phyloP scores from a whole-genome alignment of 2,797 vertebrate species.

The Moxostoma hubbsi region DNA sequence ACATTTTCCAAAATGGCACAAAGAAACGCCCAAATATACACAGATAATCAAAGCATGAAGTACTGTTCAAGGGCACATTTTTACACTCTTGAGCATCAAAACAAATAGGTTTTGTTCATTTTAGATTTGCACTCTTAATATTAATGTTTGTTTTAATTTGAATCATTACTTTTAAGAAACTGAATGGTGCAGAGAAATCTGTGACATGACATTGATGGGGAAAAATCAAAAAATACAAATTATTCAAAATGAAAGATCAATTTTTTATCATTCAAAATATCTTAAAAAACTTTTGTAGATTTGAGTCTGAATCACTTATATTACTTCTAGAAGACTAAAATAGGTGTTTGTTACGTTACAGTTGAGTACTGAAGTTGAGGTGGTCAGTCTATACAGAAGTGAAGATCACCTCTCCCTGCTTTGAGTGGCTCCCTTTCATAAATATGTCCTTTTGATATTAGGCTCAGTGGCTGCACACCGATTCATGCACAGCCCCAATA shows the following conservation, averaged over 20 bases:
- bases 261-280: slow-evolving; percentile 7
- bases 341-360: slow-evolving; percentile 7
- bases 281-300: neutral
- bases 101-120: slow-evolving; percentile 1
- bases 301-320: slow-evolving; percentile 24
- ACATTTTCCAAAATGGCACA: slow-evolving; percentile 47
- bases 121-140: slow-evolving; percentile 10
- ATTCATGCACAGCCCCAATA: slow-evolving; percentile 44
- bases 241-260: neutral
- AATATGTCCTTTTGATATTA: slow-evolving; percentile 32
- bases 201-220: neutral
- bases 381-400: neutral
- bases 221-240: no score
- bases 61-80: slow-evolving; percentile 27
- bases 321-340: neutral
- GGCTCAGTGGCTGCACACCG: slow-evolving; percentile 12
- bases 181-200: neutral
- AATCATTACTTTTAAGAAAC: no score
- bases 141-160: no score
- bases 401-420: neutral
- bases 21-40: slow-evolving; percentile 3
- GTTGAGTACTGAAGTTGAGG: neutral
- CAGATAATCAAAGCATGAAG: slow-evolving; percentile 1
- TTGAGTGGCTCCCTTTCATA: slow-evolving; percentile 20
- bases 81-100: slow-evolving; percentile 20